Evolutionary conservation across 2,888 invertebrate species (phyloP).

Genomic region (Netelia melanura): DNA sequence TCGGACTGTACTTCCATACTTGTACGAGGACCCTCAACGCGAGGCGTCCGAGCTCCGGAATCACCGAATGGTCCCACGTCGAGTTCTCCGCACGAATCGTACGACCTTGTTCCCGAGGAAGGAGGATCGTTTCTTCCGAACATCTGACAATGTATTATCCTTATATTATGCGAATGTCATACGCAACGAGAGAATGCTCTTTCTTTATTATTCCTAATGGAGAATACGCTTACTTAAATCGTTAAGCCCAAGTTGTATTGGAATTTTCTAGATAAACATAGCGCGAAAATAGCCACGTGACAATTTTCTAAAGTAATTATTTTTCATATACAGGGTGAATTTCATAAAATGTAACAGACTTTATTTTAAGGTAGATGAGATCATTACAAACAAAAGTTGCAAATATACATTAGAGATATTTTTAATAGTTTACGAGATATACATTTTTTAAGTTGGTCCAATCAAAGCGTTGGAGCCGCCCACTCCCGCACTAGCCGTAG

Average conservation of each 20-base stretch:
- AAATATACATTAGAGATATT: too few species aligned
- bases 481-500: too few species aligned
- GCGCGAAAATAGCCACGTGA: not conserved
- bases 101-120: constrained; percentile 73
- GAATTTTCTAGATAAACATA: not conserved
- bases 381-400: too few species aligned
- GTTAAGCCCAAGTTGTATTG: not conserved
- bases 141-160: constrained; percentile 73
- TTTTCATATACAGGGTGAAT: not conserved
- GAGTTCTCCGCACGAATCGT: constrained; percentile 77
- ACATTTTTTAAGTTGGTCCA: too few species aligned
- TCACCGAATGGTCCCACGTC: constrained; percentile 76
- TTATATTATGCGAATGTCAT: constrained; percentile 10
- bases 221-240: too few species aligned
- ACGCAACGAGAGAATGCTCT: constrained; percentile 31
- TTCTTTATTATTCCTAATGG: constrained; percentile 1
- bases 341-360: not conserved
- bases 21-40: constrained; percentile 75
- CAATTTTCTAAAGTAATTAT: not conserved
- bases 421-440: too few species aligned
- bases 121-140: constrained; percentile 74
- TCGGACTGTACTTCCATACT: constrained; percentile 84
- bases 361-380: too few species aligned
- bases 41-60: constrained; percentile 77
- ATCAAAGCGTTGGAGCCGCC: too few species aligned